These are phyloP conservation scores for Mormyrus iriodes DNA, from an alignment of 2,113 vertebrate species.

Conservation along the genomic window DNA sequence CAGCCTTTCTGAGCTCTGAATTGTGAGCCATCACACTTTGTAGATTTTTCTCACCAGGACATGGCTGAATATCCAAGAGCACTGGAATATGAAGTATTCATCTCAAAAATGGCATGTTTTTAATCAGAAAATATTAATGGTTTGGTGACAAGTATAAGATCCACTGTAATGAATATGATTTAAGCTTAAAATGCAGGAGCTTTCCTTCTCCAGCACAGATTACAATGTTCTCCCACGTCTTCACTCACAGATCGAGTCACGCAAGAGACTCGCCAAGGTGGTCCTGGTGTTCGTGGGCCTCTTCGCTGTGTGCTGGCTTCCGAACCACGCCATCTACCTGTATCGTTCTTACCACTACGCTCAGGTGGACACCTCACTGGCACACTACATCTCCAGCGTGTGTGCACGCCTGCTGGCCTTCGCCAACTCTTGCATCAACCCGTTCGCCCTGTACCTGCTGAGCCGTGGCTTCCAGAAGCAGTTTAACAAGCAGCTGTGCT, in stretches of 20 bases:
- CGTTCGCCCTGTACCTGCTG: constrained; percentile 89
- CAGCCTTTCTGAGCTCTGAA: background rate
- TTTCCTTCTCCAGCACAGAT: no score
- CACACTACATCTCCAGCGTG: constrained; percentile 80
- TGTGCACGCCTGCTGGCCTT: constrained; percentile 86
- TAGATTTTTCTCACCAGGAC: background rate
- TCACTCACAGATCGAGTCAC: constrained; percentile 75
- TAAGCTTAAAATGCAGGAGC: background rate
- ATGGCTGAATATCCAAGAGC: background rate
- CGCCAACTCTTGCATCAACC: constrained; percentile 92
- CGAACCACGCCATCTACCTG: constrained; percentile 85
- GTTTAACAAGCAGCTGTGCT: constrained; percentile 86
- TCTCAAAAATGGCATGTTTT: background rate
- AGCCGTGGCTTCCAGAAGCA: constrained; percentile 91
- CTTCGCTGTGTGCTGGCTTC: constrained; percentile 94
- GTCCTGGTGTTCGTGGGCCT: constrained; percentile 90
- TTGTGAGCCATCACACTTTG: background rate
- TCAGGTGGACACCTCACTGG: constrained; percentile 83
- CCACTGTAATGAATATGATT: background rate
- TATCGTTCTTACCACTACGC: constrained; percentile 92
- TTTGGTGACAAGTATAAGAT: background rate
- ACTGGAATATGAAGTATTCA: background rate
- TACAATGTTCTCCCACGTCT: background rate
- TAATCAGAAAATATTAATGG: background rate
- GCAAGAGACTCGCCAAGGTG: constrained; percentile 87